phyloP scores from a whole-genome alignment of 1,140 invertebrate genomes.

The Zaprionus kolodkinae region DNA sequence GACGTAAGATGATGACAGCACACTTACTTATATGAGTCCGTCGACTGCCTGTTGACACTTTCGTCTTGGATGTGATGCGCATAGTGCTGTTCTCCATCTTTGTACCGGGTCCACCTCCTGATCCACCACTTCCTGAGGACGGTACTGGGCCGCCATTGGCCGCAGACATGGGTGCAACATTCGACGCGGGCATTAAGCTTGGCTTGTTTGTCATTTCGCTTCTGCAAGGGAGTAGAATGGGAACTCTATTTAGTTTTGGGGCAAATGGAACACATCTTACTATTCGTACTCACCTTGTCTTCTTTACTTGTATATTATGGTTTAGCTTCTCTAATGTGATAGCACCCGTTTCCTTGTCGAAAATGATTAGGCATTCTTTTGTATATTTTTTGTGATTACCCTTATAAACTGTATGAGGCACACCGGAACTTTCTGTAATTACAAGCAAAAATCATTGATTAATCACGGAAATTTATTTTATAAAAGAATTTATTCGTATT shows the following conservation, averaged over 20 bases:
- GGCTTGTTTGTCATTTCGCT: conserved; percentile 79
- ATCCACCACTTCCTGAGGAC: conserved; percentile 3
- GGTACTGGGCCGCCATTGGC: conserved; percentile 33
- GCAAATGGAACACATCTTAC: not conserved
- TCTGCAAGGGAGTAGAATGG: conserved; percentile 32
- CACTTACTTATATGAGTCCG: conserved; percentile 80
- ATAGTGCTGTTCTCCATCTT: conserved; percentile 81
- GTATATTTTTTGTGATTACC: conserved; percentile 95
- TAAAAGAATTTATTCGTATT: not conserved
- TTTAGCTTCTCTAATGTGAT: conserved; percentile 96
- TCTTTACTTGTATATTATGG: conserved; percentile 96
- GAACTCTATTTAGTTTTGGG: not conserved
- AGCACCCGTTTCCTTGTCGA: conserved; percentile 95
- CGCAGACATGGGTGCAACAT: conserved; percentile 35
- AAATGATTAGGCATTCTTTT: conserved; percentile 98
- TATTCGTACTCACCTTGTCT: conserved; percentile 89
- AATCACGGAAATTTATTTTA: too few relatives aligned
- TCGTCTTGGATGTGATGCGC: conserved; percentile 79
- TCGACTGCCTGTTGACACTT: conserved; percentile 83
- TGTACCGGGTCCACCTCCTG: conserved; percentile 28
- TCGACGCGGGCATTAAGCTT: conserved; percentile 65
- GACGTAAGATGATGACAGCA: not conserved
- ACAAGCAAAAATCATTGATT: not conserved
- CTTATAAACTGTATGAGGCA: conserved; percentile 96
- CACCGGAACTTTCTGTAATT: conserved; percentile 88